Conservation (phyloP, 92 coral and sea anemone species). For the Actinernus sp. region DNA sequence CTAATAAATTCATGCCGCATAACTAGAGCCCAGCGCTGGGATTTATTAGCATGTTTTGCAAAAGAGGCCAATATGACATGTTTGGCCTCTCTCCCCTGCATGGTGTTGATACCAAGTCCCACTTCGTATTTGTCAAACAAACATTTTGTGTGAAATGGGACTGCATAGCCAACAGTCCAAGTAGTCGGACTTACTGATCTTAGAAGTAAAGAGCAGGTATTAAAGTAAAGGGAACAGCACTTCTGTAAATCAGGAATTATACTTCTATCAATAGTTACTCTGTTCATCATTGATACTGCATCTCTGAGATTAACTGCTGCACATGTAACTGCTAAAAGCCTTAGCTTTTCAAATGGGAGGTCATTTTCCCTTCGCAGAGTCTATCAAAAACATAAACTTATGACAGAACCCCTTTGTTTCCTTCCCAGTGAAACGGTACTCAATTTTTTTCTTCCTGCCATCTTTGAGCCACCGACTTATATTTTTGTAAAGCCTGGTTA, state of each 20-base stretch:
- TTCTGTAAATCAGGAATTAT: constrained; percentile 39
- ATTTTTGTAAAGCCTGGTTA: constrained; percentile 29
- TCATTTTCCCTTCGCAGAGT: too few species aligned
- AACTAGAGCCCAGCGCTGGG: constrained; percentile 62
- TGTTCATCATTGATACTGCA: constrained; percentile 28
- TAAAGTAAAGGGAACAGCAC: constrained; percentile 45
- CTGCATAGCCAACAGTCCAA: too few species aligned
- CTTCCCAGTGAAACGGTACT: constrained; percentile 74
- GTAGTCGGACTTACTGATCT: too few species aligned
- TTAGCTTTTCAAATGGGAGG: constrained; percentile 22
- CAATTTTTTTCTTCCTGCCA: constrained; percentile 56
- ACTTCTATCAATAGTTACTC: constrained; percentile 25
- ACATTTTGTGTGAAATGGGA: constrained; percentile 62
- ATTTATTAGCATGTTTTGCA: constrained; percentile 68
- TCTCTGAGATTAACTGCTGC: constrained; percentile 64
- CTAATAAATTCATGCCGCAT: constrained; percentile 71
- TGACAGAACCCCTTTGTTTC: constrained; percentile 66
- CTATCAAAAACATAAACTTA: constrained; percentile 44
- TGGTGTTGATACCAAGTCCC: too few species aligned
- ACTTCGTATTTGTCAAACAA: constrained; percentile 39
- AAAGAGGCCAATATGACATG: constrained; percentile 57
- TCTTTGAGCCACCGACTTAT: constrained; percentile 49
- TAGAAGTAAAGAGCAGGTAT: constrained; percentile 53
- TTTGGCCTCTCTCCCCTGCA: constrained; percentile 78
- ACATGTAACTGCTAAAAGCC: constrained; percentile 37